These are phyloP conservation scores for Bicyclus anynana DNA, from an alignment of 1,140 invertebrate species.

Conservation along the genomic window DNA sequence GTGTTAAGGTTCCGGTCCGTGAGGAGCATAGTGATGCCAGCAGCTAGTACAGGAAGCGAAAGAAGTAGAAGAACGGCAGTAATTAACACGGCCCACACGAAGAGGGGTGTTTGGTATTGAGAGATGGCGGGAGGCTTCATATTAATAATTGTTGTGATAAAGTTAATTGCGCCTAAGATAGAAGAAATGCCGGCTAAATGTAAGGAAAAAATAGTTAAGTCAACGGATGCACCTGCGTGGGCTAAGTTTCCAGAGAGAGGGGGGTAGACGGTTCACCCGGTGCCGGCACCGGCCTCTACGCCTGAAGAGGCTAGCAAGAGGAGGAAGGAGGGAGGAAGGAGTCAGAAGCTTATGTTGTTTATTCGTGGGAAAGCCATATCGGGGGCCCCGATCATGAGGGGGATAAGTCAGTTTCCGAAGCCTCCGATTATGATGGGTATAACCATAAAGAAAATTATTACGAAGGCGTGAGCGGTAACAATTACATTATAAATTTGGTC, in stretches of 20 bases:
- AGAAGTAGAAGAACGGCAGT: constrained; percentile 82
- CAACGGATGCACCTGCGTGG: constrained; percentile 79
- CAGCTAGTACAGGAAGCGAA: constrained; percentile 84
- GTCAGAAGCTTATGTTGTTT: no score
- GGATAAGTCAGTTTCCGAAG: constrained; percentile 88
- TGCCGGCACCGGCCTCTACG: constrained; percentile 80
- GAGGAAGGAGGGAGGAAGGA: no score
- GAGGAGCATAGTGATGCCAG: constrained; percentile 80
- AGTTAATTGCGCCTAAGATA: constrained; percentile 19
- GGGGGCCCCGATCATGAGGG: constrained; percentile 81
- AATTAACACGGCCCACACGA: constrained; percentile 82
- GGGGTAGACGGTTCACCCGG: constrained; percentile 75
- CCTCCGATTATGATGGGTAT: constrained; percentile 88
- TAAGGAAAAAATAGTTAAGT: constrained; percentile 83
- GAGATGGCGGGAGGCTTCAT: constrained; percentile 60
- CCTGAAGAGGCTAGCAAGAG: constrained; percentile 78
- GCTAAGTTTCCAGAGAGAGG: constrained; percentile 60
- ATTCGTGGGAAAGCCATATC: no score
- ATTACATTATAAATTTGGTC: constrained; percentile 85
- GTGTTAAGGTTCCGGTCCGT: constrained; percentile 81
- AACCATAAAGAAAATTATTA: constrained; percentile 89
- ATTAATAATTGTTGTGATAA: constrained; percentile 79
- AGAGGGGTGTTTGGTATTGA: constrained; percentile 76
- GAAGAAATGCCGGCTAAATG: constrained; percentile 82
- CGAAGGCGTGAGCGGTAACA: constrained; percentile 78